phyloP scores from a whole-genome alignment of 2,113 vertebrate species.

The Vidua macroura region DNA sequence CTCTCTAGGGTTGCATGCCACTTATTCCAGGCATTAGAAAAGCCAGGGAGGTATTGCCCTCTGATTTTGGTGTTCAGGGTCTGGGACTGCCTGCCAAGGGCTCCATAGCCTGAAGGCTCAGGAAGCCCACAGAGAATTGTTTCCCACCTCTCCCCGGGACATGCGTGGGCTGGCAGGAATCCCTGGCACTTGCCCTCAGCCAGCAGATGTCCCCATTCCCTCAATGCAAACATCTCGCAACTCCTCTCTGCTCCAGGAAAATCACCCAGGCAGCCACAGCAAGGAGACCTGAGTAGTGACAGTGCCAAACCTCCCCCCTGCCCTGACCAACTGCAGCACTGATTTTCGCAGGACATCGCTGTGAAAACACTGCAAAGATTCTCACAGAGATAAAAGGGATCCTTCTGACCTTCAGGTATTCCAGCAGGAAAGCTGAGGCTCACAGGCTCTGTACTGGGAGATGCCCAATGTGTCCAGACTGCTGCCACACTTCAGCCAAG shows the following conservation, averaged over 20 bases:
- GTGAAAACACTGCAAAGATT: neutral
- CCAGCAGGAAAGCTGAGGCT: neutral
- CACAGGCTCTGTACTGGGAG: neutral
- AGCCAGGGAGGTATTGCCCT: neutral
- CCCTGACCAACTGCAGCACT: neutral
- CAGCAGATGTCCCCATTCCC: constrained; percentile 30
- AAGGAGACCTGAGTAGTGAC: neutral
- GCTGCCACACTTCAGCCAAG: neutral
- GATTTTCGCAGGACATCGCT: neutral
- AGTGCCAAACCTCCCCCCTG: neutral
- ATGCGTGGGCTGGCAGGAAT: neutral
- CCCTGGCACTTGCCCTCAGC: neutral
- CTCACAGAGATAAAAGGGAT: neutral
- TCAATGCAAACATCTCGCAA: neutral
- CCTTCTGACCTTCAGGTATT: neutral
- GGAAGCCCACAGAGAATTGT: neutral
- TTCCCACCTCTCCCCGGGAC: neutral
- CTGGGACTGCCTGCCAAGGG: neutral
- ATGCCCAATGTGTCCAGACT: neutral
- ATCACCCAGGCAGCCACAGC: neutral
- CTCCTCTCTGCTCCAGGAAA: neutral
- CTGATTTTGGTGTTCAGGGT: neutral
- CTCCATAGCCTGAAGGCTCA: neutral
- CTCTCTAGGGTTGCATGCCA: neutral
- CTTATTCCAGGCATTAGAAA: neutral